Evolutionary conservation across 2,888 invertebrate species (phyloP), one percentile per base, ranked within the genome.

Genomic region (Heliconius aoede): DNA sequence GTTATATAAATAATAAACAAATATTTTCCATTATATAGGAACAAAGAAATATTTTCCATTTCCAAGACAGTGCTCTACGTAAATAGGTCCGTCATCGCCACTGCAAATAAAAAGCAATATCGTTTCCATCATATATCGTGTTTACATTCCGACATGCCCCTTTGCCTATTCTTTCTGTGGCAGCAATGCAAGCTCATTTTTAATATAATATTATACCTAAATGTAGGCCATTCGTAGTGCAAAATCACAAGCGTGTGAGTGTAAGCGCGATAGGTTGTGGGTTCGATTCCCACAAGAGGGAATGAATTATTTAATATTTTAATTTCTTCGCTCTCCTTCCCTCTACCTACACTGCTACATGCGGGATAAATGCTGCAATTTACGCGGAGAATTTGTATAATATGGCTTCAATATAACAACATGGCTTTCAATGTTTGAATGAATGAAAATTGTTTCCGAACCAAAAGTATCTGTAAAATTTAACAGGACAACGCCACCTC

Each of bases 41-140:
- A 65, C 36, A 65, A 65, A 65, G 65, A 65, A 65, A 65, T 36
- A 65, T 65, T 36, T 65, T 40, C 65, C 36, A 26, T 61, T 58
- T 61, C 40, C 60, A 60, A 58, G 36, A 72, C 58, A 60, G 36
- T 72, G 36, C 36, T 60, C 74, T 68, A 60, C 36, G 77, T 72
- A 64, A 74, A 77, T 73, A 75, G 74, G 72, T 67, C 73, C 71
- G 73, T 78, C 78, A 74, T 78, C 67, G 65, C 78, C 68, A 73
- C 68, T 46, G 78, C 79, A 81, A 81, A 81, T 77, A 80, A 78
- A 80, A 81, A 80, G 80, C 79, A 81, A 81, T 81, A 80, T 81
- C 81, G 77, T 61, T 77, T 76, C 76, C 75, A 76, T 79, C 79
- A 79, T 79, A 79, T 77, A 76, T 78, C 74, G 77, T 81, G 78